phyloP scores from a whole-genome alignment of 1,140 invertebrate species.

The Heliconius nattereri region DNA sequence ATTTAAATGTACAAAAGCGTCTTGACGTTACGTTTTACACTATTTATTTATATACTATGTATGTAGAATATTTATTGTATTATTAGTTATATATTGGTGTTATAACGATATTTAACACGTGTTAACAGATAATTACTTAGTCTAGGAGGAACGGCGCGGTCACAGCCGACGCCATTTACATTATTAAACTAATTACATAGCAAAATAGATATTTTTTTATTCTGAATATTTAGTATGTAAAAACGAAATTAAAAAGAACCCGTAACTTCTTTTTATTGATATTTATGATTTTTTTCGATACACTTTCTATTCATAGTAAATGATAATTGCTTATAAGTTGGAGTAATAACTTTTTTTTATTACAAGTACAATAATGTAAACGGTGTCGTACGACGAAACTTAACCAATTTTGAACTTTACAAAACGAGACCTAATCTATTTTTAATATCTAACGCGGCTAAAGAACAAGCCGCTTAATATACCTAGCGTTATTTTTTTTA shows the following conservation, averaged over 20 bases:
- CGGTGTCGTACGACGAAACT: constrained; percentile 6
- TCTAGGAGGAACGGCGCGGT: constrained; percentile 29
- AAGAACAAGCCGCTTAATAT: background rate
- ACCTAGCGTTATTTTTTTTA: background rate
- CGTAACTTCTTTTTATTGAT: too few species aligned
- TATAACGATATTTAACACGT: constrained; percentile 18
- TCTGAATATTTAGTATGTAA: too few species aligned
- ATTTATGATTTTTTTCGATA: too few species aligned
- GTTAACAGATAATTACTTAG: constrained; percentile 25
- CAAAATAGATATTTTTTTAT: too few species aligned
- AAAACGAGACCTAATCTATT: constrained; percentile 4
- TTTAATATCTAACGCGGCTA: background rate
- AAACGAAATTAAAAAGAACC: too few species aligned
- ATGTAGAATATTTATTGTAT: background rate
- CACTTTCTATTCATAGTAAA: too few species aligned
- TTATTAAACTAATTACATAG: background rate
- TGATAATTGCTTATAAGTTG: too few species aligned
- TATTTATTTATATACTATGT: background rate
- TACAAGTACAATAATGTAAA: background rate
- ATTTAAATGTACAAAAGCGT: constrained; percentile 3
- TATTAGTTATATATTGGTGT: constrained; percentile 16
- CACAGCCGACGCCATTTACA: constrained; percentile 13
- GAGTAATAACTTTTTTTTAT: background rate
- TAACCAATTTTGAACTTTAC: constrained; percentile 22
- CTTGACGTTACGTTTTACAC: background rate